Conservation (phyloP, 23 tunicate species). For the Phallusia fumigata region DNA sequence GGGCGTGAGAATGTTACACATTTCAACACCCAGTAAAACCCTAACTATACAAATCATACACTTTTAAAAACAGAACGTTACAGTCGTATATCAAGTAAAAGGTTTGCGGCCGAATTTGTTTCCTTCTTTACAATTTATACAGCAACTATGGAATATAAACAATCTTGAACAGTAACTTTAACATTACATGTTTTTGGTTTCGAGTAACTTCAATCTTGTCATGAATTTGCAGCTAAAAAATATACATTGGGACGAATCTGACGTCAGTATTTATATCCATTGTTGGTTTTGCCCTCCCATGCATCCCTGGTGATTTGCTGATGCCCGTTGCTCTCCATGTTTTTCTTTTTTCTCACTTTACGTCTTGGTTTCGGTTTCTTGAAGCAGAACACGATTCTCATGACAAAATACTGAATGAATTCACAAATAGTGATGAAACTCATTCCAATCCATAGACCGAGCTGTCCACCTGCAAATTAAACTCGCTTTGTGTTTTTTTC, state of each 20-base stretch:
- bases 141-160: too few species aligned
- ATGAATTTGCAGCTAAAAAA: too few species aligned
- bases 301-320: neutral
- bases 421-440: slow-evolving; percentile 45
- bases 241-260: neutral
- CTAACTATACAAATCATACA: too few species aligned
- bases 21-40: too few species aligned
- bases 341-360: neutral
- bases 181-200: neutral
- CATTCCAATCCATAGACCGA: slow-evolving; percentile 69
- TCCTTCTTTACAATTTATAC: too few species aligned
- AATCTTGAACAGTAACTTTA: too few species aligned
- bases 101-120: too few species aligned
- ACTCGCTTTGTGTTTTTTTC: too few species aligned
- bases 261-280: neutral
- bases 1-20: too few species aligned
- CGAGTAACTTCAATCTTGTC: too few species aligned
- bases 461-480: slow-evolving; percentile 47
- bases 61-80: too few species aligned
- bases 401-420: slow-evolving; percentile 35
- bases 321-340: neutral
- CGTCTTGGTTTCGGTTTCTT: neutral
- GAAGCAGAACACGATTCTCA: neutral
- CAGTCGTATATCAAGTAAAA: too few species aligned
- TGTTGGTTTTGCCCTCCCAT: neutral